phyloP scores from a whole-genome alignment of 2,113 vertebrate species.

The Thunnus maccoyii region DNA sequence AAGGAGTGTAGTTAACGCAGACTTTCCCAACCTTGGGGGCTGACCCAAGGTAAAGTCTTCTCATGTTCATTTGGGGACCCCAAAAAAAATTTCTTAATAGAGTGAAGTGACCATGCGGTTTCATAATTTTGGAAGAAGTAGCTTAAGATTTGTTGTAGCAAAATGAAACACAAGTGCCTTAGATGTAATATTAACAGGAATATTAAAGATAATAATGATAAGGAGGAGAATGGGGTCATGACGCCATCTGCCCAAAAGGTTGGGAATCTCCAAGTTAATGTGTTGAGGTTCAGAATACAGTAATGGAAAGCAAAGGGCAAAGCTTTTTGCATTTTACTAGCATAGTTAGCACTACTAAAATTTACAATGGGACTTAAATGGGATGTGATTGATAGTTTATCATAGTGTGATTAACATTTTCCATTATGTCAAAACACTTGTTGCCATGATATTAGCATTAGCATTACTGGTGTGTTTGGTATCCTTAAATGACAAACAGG shows the following conservation, averaged over 20 bases:
- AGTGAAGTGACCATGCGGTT: background rate
- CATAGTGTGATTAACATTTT: constrained; percentile 10
- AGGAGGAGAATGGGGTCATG: constrained; percentile 14
- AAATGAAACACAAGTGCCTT: constrained; percentile 20
- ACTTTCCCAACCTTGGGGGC: constrained; percentile 30
- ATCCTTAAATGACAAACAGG: constrained; percentile 19
- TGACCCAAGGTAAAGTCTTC: background rate
- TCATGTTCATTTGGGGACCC: background rate
- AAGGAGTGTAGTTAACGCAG: background rate
- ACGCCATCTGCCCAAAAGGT: constrained; percentile 41
- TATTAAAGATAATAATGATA: background rate
- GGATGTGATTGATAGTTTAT: background rate
- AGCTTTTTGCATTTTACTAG: background rate
- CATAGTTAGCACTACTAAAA: too few relatives aligned
- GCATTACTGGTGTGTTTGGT: constrained; percentile 1
- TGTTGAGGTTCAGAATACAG: constrained; percentile 1
- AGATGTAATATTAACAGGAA: background rate
- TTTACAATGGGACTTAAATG: background rate
- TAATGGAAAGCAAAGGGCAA: background rate
- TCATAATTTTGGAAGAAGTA: constrained; percentile 3
- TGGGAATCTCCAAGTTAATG: constrained; percentile 45
- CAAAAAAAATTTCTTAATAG: background rate
- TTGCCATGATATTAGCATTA: background rate
- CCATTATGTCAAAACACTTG: background rate
- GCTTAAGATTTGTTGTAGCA: constrained; percentile 22